Evolutionary conservation across 30 jellyfish, hydroid and myxozoan genomes (phyloP).

Genomic region (Turritopsis dohrnii): DNA sequence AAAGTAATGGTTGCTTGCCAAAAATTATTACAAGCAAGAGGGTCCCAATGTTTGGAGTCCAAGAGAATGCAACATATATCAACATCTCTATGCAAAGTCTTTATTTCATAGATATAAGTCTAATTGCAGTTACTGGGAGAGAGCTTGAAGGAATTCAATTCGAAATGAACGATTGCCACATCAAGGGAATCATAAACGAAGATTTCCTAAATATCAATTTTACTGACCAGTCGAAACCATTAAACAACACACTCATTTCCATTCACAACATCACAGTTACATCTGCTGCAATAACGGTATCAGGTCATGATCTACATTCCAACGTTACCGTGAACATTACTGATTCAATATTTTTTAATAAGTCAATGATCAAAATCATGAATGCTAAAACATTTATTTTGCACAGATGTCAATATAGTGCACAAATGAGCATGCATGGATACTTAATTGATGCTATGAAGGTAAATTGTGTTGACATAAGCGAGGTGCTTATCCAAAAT

Average conservation of each 20-base stretch:
- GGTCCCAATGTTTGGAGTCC: background rate
- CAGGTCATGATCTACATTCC: background rate
- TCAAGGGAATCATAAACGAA: background rate
- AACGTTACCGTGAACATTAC: background rate
- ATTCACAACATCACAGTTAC: background rate
- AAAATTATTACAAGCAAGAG: background rate
- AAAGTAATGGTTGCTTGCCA: background rate
- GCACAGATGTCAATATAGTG: background rate
- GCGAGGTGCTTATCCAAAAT: background rate
- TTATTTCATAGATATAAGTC: background rate
- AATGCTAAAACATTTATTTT: background rate
- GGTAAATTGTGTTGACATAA: background rate
- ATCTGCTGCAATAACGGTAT: background rate
- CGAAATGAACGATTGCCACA: background rate
- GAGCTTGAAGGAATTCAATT: background rate
- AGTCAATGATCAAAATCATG: background rate
- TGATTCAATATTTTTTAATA: background rate
- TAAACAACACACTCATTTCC: background rate
- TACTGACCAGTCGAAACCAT: background rate
- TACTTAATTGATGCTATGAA: background rate
- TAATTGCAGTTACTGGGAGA: background rate
- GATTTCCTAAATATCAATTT: background rate
- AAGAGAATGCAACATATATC: background rate
- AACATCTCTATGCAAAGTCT: background rate
- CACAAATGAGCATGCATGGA: background rate